Base-by-base conservation (phyloP, 2,113 vertebrate genomes). In the Parus major region DNA sequence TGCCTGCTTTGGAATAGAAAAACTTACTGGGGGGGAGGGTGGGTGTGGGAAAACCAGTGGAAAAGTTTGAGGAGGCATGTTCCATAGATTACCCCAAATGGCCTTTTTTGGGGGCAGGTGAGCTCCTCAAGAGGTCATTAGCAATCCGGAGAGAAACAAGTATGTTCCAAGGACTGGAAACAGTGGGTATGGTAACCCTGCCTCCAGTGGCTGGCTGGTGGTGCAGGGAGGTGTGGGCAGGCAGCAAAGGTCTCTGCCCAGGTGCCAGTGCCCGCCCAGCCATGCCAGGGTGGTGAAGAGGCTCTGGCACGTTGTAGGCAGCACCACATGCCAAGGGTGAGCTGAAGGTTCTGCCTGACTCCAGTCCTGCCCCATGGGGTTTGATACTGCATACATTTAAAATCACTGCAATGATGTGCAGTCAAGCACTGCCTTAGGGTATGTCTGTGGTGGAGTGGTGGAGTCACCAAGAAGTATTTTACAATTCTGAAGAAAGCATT, bases 61-160 rank as follows among this genome's bases (percentile, higher is more conserved):
- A 23, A 83, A 75, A 0, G 6, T 5, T 2, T 52, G 17, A 15
- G 17, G 12, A 64, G 12, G 10, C 0, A 0, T 9, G 16, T 42
- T 64, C 20, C 53, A 81, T 35, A 55, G 85, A 46, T 75, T 22
- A 59, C 3, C 5, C 3, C 39, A 57, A 0, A 9, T 6, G 22
- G 7, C n/a, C 47, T 46, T 65, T 70, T 75, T 22, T 63, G 47
- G 24, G 71, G 39, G 10, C 25, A 36, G 9, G 23, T 6, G 6
- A 70, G 14, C 4, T 17, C 11, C 41, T 91, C 36, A 49, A n/a
- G 35, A 52, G 12, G 10, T 25, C 33, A 31, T 57, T 24, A 29
- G 15, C 41, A 25, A 16, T 60, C 17, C 35, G 41, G 19, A 49
- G 31, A 21, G 83, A 63, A 82, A 31, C 7, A 78, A n/a, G 8